Base-by-base conservation (phyloP, 1,140 invertebrate species). In the Drosophila kurseongensis region DNA sequence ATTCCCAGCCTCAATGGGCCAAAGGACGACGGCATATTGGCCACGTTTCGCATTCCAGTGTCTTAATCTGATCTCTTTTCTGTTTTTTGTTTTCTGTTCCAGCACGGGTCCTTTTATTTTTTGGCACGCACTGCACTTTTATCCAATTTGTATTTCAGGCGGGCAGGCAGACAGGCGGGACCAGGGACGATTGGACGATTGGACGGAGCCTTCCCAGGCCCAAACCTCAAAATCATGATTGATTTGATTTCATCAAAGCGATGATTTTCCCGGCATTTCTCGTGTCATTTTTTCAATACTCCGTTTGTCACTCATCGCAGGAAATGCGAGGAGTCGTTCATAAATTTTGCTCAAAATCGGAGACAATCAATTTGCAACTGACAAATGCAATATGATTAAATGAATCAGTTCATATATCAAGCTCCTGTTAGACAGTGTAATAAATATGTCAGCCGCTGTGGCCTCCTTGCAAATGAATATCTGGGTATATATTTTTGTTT, bases 41-140 rank as follows among this genome's bases (percentile, higher is more conserved):
- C 68, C 65, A 72, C 65, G 68, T 72, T 68, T 54, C 68, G 42
- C 68, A 71, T 72, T 71, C 68, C 68, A 72, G 68, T 50, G 66
- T 58, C 68, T 72, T 72, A 71, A 72, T 72, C 68, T 69, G 65
- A 71, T 71, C 51, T 45, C 32, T 16, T 40, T 36, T 45, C 13
- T 23, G 51, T 42, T 27, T 6, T 41, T 35, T 41, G 23, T 10
- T 10, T 32, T 14, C 23, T 13, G 14, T 14, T 18, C 14, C 2
- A 13, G 35, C 35, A 10, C 58, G 23, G 10, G 32, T 38, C 12
- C 29, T 58, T 14, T 42, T 48, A 27, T 23, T 58, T 77, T 77
- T 58, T 18, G 51, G 66, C 76, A 78, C 61, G 76, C 68, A 67
- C 55, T 78, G 76, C 76, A 78, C 48, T 78, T 67, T 66, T 45